Evolutionary conservation across 1,140 invertebrate genomes (phyloP).

Genomic region (Melipona quadrifasciata): DNA sequence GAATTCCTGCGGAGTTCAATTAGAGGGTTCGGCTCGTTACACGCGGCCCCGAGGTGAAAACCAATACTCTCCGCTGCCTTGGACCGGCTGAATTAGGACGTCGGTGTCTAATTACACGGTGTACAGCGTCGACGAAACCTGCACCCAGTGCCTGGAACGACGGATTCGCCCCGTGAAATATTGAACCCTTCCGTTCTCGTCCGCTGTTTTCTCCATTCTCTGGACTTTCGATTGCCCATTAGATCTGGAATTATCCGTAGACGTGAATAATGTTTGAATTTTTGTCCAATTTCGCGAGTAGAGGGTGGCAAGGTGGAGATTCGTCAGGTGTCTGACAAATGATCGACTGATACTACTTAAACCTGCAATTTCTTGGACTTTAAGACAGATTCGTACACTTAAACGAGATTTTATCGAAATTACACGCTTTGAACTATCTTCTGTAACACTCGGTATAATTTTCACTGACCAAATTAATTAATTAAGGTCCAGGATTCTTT

Average conservation of each 20-base stretch:
- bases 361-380: background rate
- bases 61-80: slow-evolving; percentile 12
- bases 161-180: background rate
- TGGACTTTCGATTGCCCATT: background rate
- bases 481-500: too few species aligned
- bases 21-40: slow-evolving; percentile 25
- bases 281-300: accelerated
- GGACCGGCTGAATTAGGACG: slow-evolving; percentile 21
- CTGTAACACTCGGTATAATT: too few species aligned
- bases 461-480: too few species aligned
- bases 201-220: background rate
- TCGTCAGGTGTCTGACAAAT: accelerated
- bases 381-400: too few species aligned
- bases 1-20: slow-evolving; percentile 29
- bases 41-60: slow-evolving; percentile 9
- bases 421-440: too few species aligned
- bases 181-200: background rate
- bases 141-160: background rate
- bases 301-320: too few species aligned
- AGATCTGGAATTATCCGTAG: background rate
- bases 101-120: slow-evolving; percentile 23
- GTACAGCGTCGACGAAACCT: background rate
- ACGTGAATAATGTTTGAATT: background rate
- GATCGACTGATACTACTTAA: background rate
- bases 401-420: too few species aligned